Evolutionary conservation across 2,888 invertebrate species (phyloP).

Genomic region (Halictus quadricinctus): DNA sequence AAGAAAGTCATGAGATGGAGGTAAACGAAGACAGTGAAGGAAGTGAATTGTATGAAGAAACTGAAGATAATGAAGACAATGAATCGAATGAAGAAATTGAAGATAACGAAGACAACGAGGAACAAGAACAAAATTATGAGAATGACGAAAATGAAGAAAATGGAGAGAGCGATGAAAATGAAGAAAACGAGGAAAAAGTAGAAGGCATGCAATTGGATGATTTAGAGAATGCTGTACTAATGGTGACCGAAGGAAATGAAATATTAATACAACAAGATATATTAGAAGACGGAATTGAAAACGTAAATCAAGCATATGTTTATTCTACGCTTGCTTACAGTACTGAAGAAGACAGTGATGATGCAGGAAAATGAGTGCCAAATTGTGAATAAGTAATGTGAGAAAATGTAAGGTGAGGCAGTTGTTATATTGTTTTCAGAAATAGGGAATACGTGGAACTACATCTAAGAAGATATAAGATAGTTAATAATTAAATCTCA

Average conservation of each 20-base stretch:
- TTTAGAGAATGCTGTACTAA: slow-evolving; percentile 79
- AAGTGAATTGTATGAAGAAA: slow-evolving; percentile 47
- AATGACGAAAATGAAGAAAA: slow-evolving; percentile 33
- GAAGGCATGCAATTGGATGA: slow-evolving; percentile 57
- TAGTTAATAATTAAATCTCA: not conserved
- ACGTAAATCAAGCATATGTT: slow-evolving; percentile 69
- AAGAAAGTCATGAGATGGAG: slow-evolving; percentile 58
- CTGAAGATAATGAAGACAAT: slow-evolving; percentile 34
- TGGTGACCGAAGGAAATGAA: slow-evolving; percentile 80
- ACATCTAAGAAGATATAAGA: slow-evolving; percentile 7
- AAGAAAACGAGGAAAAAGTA: slow-evolving; percentile 39
- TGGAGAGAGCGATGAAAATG: slow-evolving; percentile 59
- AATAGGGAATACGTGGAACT: slow-evolving; percentile 47
- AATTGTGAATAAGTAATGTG: slow-evolving; percentile 70
- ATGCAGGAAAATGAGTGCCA: slow-evolving; percentile 76
- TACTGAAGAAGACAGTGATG: slow-evolving; percentile 57
- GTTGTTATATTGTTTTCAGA: slow-evolving; percentile 27
- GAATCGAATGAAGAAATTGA: slow-evolving; percentile 57
- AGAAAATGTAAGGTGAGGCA: slow-evolving; percentile 2
- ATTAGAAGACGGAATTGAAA: slow-evolving; percentile 75
- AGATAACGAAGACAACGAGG: slow-evolving; percentile 43
- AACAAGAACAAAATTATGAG: not conserved
- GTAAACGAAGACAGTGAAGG: slow-evolving; percentile 45
- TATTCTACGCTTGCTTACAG: slow-evolving; percentile 51
- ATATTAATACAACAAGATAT: slow-evolving; percentile 78